A percentile compares a stretch with the other conserved stretches of the same genome.
phyloP scores from a whole-genome alignment of 2,888 invertebrate species.

The Maniola hyperantus region DNA sequence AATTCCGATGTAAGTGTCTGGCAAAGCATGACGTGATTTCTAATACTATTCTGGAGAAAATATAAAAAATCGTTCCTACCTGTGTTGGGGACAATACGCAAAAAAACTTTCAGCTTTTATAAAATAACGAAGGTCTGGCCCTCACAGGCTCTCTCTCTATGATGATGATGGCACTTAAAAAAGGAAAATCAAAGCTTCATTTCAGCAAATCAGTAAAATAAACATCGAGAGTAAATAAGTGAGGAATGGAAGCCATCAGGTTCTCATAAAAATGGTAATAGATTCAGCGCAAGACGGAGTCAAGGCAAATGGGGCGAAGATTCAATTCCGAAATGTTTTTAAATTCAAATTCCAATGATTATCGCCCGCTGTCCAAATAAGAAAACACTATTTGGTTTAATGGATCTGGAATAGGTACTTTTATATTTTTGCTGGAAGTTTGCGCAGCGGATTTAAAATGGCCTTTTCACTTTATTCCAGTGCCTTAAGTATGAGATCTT shows the following conservation, averaged over 20 bases:
- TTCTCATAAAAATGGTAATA: slow-evolving; percentile 41
- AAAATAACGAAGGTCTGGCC: no score
- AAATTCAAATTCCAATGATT: slow-evolving; percentile 38
- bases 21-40: no score
- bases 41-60: no score
- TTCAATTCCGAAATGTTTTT: slow-evolving; percentile 36
- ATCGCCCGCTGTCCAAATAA: slow-evolving; percentile 27
- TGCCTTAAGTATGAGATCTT: no score
- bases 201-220: slow-evolving; percentile 31
- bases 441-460: neutral
- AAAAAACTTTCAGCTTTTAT: no score
- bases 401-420: slow-evolving; percentile 14
- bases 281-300: slow-evolving; percentile 33
- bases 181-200: slow-evolving; percentile 20
- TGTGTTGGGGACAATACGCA: no score
- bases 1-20: no score
- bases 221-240: slow-evolving; percentile 32
- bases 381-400: slow-evolving; percentile 20
- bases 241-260: slow-evolving; percentile 25
- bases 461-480: neutral
- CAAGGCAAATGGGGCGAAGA: slow-evolving; percentile 37
- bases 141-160: no score
- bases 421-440: neutral
- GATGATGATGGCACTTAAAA: no score
- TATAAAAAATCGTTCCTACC: no score